Base-by-base conservation (phyloP, 1,140 invertebrate genomes). In the Panagrolaimus sp. region DNA sequence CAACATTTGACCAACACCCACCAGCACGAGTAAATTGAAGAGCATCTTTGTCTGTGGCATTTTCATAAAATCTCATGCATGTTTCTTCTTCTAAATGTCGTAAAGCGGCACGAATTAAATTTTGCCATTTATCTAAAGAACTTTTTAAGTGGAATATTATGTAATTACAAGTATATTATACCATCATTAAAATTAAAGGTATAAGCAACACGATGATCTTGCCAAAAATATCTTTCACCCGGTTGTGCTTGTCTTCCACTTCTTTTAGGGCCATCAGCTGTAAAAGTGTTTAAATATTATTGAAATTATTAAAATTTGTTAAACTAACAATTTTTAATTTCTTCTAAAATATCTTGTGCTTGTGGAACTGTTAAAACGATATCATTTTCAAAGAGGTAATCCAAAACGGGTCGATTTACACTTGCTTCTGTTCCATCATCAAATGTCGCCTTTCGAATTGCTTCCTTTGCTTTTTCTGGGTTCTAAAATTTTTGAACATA, bases 1-100 rank as follows among this genome's bases (percentile, higher is more conserved):
- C 79, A 38, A 81, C 80, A 63, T 77, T 78, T 7, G 80, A 82
- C 78, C 78, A 81, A 48, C 79, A 81, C 11, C 79, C 79, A n/a
- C 65, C 65, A 61, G 80, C 79, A 13, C 80, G 69, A 51, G 78
- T 77, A 45, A 75, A 78, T 42, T 75, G 67, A n/a, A 78, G 65
- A 48, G 73, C 65, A 57, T 78, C 77, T 5, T 43, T 27, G 20
- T 65, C 80, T 38, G 23, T 63, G 1, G 69, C 72, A 51, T 82
- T 74, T 57, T 80, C 77, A 13, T 66, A 62, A 62, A 80, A 80
- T 61, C 77, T 66, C 38, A 80, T 72, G 63, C 78, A 80, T 2
- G 77, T 80, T 25, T 78, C 51, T 13, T 27, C 47, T 66, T 80
- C 79, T 9, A 82, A 62, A 66, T 81, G 79, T 11, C 69, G 44